Conservation (phyloP, 2,797 vertebrate species). For the Anolis apletophallus region DNA sequence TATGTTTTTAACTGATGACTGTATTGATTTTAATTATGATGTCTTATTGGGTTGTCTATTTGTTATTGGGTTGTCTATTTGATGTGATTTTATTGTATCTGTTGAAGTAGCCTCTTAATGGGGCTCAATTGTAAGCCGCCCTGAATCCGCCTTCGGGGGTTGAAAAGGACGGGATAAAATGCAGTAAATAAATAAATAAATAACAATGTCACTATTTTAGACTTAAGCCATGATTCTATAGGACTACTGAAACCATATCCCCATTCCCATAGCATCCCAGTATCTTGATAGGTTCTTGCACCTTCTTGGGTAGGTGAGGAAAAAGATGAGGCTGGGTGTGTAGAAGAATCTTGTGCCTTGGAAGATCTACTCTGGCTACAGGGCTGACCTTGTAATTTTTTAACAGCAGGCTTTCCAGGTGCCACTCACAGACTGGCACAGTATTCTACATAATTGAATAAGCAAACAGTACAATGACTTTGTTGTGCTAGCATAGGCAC, state of each 20-base stretch:
- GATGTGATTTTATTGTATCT: no score
- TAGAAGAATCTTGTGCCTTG: neutral
- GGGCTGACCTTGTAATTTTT: conserved; percentile 15
- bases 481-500: neutral
- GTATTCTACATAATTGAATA: conserved; percentile 12
- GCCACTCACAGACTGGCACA: neutral
- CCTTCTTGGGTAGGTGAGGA: neutral
- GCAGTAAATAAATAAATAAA: no score
- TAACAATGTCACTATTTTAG: neutral
- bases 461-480: neutral
- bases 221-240: no score
- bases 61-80: no score
- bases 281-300: neutral
- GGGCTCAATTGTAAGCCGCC: no score
- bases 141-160: no score
- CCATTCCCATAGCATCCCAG: neutral
- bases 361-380: neutral
- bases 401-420: neutral
- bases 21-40: no score
- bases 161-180: no score
- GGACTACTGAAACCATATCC: no score
- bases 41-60: no score
- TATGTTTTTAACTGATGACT: no score
- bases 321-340: neutral
- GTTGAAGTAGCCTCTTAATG: no score